phyloP scores from a whole-genome alignment of 2,888 invertebrate genomes.

The Autographa pulchrina region DNA sequence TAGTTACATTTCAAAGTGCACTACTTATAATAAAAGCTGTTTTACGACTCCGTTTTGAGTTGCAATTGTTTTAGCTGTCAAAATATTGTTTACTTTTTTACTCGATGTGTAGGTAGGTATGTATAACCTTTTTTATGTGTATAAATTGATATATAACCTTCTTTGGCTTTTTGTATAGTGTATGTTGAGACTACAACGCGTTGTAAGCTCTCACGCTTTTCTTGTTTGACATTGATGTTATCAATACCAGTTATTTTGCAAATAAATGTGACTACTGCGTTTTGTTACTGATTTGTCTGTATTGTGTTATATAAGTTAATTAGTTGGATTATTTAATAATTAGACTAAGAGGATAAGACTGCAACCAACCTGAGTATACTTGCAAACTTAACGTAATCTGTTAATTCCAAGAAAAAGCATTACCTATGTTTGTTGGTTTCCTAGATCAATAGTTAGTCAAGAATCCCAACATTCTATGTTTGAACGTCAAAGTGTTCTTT shows the following conservation, averaged over 20 bases:
- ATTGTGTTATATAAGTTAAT: background rate
- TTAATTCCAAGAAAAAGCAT: background rate
- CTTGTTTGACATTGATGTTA: constrained; percentile 56
- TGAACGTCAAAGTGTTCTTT: too few relatives aligned
- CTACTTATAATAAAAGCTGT: too few relatives aligned
- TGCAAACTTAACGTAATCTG: background rate
- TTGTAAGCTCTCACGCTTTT: constrained; percentile 59
- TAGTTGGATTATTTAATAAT: background rate
- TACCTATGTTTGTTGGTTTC: background rate
- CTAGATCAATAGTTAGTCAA: background rate
- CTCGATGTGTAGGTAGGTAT: too few relatives aligned
- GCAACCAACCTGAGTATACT: background rate
- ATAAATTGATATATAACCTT: constrained; percentile 8
- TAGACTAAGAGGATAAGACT: background rate
- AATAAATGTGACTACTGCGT: constrained; percentile 33
- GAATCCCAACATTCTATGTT: background rate
- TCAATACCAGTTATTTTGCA: constrained; percentile 42
- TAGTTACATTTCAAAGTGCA: too few relatives aligned
- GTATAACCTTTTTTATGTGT: too few relatives aligned
- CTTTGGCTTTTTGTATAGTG: constrained; percentile 9
- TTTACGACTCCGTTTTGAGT: too few relatives aligned
- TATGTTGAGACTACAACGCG: constrained; percentile 32
- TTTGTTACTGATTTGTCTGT: constrained; percentile 18
- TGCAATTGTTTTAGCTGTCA: too few relatives aligned
- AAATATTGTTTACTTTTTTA: too few relatives aligned